Evolutionary conservation across 2,113 vertebrate genomes (phyloP).

Genomic region (Megaptera novaeangliae): DNA sequence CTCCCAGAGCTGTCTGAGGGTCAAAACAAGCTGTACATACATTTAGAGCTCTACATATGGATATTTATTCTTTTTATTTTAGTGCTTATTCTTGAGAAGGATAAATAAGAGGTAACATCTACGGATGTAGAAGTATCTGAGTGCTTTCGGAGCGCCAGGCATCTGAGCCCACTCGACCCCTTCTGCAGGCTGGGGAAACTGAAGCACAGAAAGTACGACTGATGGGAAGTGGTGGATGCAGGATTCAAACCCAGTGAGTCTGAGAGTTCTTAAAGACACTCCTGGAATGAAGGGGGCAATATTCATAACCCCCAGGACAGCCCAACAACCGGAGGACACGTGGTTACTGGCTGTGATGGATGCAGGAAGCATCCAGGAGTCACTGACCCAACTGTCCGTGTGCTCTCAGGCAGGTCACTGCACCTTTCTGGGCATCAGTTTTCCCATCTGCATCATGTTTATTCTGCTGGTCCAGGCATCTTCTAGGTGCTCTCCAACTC

Average conservation of each 20-base stretch:
- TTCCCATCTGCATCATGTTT: not conserved
- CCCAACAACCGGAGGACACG: accelerated
- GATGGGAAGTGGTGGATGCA: not conserved
- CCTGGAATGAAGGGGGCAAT: not conserved
- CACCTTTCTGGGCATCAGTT: not conserved
- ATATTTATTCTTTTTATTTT: not conserved
- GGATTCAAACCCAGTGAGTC: not conserved
- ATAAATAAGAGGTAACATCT: not conserved
- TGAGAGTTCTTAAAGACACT: not conserved
- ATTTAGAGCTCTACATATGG: not conserved
- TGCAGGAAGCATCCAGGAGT: not conserved
- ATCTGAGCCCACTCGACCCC: not conserved
- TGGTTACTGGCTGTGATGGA: accelerated
- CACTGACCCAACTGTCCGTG: not conserved
- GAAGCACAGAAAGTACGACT: not conserved
- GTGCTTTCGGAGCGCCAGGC: not conserved
- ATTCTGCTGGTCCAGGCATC: not conserved
- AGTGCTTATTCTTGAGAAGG: not conserved
- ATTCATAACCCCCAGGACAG: not conserved
- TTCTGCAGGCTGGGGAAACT: not conserved
- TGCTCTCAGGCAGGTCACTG: accelerated
- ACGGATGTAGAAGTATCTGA: not conserved
- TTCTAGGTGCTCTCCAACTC: not conserved
- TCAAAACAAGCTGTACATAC: not conserved
- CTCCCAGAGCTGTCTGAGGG: not conserved